A percentile compares a stretch with the other conserved stretches of the same genome.
phyloP scores from a whole-genome alignment of 1,140 invertebrate genomes.

The Meloidogyne hapla region DNA sequence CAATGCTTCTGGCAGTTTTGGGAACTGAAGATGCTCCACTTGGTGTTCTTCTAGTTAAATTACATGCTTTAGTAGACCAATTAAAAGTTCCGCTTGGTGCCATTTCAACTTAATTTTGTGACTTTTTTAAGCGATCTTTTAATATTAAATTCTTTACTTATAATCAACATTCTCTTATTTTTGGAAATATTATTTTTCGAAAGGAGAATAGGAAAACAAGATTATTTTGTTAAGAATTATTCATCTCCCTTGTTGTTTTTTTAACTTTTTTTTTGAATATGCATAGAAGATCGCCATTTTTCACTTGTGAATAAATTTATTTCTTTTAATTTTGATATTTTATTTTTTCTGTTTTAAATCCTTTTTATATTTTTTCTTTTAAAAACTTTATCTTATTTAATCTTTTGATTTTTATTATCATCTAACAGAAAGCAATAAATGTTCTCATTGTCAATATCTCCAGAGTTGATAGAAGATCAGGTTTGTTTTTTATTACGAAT shows the following conservation, averaged over 20 bases:
- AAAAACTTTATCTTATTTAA: neutral
- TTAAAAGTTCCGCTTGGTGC: constrained; percentile 33
- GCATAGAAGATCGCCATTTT: too few species aligned
- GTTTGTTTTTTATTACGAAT: neutral
- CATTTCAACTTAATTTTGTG: constrained; percentile 17
- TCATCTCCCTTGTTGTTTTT: too few species aligned
- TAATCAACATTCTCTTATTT: neutral
- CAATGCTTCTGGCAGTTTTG: constrained; percentile 40
- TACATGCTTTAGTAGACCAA: constrained; percentile 35
- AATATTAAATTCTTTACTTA: neutral
- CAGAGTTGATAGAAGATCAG: neutral
- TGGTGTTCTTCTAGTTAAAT: constrained; percentile 29
- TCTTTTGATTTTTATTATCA: neutral
- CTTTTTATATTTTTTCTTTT: neutral
- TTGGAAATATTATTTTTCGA: neutral
- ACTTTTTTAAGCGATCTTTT: constrained; percentile 5
- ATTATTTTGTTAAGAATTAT: neutral
- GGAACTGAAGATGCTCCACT: constrained; percentile 27
- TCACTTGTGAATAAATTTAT: too few species aligned
- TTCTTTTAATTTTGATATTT: too few species aligned
- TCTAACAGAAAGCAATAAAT: neutral
- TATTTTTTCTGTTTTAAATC: neutral
- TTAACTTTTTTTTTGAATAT: too few species aligned
- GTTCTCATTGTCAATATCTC: neutral
- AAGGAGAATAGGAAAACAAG: neutral